Conservation (phyloP, 64 coral and sea anemone genomes). For the Pocillopora damicornis region DNA sequence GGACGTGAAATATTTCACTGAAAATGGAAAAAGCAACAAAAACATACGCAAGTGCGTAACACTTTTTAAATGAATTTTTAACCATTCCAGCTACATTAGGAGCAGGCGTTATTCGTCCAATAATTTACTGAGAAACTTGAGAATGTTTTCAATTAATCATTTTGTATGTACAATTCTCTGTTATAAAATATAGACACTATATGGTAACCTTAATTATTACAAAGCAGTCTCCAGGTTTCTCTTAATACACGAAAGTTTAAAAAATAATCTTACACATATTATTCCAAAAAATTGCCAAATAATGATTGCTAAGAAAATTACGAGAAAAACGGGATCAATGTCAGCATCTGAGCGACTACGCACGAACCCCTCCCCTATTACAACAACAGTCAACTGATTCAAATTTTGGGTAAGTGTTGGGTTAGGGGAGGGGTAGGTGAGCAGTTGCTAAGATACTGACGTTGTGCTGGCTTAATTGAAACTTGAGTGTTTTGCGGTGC, state of each 20-base stretch:
- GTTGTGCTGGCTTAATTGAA: no score
- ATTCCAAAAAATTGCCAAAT: conserved; percentile 11
- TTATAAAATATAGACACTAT: conserved; percentile 52
- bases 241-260: conserved; percentile 1
- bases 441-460: no score
- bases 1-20: not conserved
- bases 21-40: not conserved
- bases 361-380: no score
- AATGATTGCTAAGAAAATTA: not conserved
- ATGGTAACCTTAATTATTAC: conserved; percentile 12
- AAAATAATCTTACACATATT: conserved; percentile 6
- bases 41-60: not conserved
- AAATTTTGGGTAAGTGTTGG: no score
- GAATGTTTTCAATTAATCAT: conserved; percentile 29
- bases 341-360: no score
- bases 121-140: conserved; percentile 26
- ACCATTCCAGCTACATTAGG: conserved; percentile 8
- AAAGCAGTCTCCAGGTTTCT: not conserved
- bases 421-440: no score
- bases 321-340: not conserved
- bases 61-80: conserved; percentile 1
- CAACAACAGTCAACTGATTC: no score
- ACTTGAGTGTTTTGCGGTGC: no score
- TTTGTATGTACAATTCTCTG: conserved; percentile 31
- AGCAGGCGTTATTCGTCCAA: conserved; percentile 5